Conservation (phyloP, 2,888 invertebrate genomes). For the Nymphalis c-album region DNA sequence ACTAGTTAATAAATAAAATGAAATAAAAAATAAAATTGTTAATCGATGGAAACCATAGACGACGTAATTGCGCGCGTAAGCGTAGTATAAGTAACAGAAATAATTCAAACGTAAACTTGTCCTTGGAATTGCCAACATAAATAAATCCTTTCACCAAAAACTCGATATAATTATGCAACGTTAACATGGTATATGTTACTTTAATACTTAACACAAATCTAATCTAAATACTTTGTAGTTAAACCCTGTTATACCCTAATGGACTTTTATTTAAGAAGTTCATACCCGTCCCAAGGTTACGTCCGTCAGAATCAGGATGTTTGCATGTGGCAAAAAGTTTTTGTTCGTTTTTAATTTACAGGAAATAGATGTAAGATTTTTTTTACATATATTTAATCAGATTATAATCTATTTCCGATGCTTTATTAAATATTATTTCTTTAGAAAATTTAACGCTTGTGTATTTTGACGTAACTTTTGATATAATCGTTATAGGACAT, state of each 20-base stretch:
- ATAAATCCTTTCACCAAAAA: slow-evolving; percentile 25
- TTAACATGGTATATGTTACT: background rate
- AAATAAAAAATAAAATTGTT: background rate
- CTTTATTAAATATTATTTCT: too few species aligned
- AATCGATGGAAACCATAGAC: slow-evolving; percentile 4
- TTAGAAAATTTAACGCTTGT: too few species aligned
- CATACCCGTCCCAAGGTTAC: too few species aligned
- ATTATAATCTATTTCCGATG: too few species aligned
- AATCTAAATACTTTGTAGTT: background rate
- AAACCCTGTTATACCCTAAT: background rate
- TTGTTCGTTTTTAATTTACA: too few species aligned
- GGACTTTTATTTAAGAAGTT: too few species aligned
- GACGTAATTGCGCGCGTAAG: slow-evolving; percentile 2
- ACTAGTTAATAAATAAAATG: background rate
- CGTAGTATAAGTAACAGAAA: slow-evolving; percentile 6
- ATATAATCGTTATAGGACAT: too few species aligned
- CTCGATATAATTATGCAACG: background rate
- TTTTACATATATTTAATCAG: too few species aligned
- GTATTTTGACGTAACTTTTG: too few species aligned
- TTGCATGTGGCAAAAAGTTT: too few species aligned
- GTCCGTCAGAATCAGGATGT: too few species aligned
- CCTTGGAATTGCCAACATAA: slow-evolving; percentile 19
- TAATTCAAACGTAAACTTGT: slow-evolving; percentile 24
- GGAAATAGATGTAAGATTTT: too few species aligned
- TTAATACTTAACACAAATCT: background rate